Percentiles rank a stretch among this genome's conserved stretches.
These are phyloP conservation scores for Mystacornis crossleyi DNA, from an alignment of 2,113 vertebrate genomes.

Conservation along the genomic window DNA sequence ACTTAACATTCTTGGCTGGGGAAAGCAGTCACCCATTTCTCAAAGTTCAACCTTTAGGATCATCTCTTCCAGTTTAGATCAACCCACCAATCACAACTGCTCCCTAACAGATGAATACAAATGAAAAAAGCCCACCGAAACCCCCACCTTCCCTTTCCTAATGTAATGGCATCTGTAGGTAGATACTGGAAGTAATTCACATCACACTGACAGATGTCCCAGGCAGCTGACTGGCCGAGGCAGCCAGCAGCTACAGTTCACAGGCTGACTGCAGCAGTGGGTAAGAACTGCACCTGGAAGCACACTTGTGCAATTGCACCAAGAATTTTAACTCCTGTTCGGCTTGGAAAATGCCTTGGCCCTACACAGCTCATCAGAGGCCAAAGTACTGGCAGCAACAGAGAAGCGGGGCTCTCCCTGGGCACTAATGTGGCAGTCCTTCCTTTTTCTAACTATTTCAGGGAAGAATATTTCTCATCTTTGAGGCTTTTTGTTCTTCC, in stretches of 20 bases:
- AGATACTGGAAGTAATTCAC: not conserved
- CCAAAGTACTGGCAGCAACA: not conserved
- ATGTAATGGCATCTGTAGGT: not conserved
- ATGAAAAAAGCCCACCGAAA: no score
- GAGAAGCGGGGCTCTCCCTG: not conserved
- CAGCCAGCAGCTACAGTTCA: not conserved
- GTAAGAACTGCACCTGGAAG: not conserved
- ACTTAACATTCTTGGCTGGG: not conserved
- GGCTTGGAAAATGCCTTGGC: not conserved
- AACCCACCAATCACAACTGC: not conserved
- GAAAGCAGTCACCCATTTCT: not conserved
- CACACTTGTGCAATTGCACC: not conserved
- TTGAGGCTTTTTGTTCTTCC: not conserved
- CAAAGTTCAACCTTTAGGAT: not conserved
- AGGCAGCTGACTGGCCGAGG: not conserved
- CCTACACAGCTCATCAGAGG: not conserved
- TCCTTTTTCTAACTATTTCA: not conserved
- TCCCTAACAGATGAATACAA: not conserved
- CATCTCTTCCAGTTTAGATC: not conserved
- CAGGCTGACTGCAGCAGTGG: not conserved
- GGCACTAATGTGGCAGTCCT: not conserved
- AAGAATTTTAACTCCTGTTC: not conserved
- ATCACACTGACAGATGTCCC: not conserved
- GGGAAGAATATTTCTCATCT: not conserved
- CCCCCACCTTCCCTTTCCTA: not conserved